Base-by-base conservation (phyloP, 2,888 invertebrate genomes). In the Belgica antarctica region DNA sequence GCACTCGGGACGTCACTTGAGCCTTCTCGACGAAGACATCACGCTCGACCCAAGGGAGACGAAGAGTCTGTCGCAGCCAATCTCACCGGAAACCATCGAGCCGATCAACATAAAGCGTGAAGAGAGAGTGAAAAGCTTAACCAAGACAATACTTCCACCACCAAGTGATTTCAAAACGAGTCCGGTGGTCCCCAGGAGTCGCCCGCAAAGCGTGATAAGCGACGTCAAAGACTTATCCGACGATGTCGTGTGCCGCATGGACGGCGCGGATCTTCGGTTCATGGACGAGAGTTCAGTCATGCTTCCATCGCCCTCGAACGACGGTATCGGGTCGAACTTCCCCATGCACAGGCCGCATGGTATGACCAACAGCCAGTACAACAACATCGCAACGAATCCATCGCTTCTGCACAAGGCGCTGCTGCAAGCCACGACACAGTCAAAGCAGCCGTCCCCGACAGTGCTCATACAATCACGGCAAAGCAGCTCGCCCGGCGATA, bases 201-300 rank as follows among this genome's bases (percentile, higher is more conserved):
- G 70, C n/a, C 70, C 70, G 10, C 70, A 70, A 17, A 70, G 70
- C 19, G 61, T 70, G 17, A 25, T 70, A 25, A 70, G 70, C 25
- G 61, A 70, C 19, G 36, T 61, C n/a, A 70, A 52, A 36, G 70
- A 70, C 15, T 68, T 68, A 24, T 68, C 87, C 36, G 92, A 88
- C 75, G 92, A 93, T 77, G 84, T 91, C 72, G 82, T 94, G 71
- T 85, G 88, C 19, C 89, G 88, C 63, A 83, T 93, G 79, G 92
- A 93, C 77, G 89, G 89, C 72, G 90, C 90, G n/a, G 94, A 94
- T 79, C 81, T 94, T 69, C 85, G 90, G 61, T 94, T 86, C 78
- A 94, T 94, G 94, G 94, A 94, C 77, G 94, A 94, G 77, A 93
- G 93, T 78, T 93, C 92, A 27, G 85, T 93, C 3, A 88, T 88